Conservation (phyloP, 2,797 vertebrate genomes). For the Todus mexicanus region DNA sequence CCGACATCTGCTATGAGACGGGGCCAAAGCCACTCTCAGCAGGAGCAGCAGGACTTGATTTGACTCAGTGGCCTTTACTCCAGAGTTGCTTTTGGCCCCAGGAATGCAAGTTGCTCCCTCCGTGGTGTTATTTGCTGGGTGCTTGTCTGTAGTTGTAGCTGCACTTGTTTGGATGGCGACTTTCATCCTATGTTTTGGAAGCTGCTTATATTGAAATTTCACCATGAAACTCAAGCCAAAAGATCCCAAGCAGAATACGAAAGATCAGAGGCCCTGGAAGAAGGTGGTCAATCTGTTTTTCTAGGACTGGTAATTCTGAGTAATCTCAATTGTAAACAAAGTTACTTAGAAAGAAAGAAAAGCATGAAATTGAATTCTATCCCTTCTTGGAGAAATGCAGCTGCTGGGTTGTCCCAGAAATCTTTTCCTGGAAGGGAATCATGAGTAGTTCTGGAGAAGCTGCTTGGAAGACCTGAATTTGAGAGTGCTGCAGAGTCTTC, state of each 20-base stretch:
- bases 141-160: background rate
- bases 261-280: constrained; percentile 41
- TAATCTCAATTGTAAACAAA: constrained; percentile 57
- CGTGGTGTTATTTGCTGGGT: background rate
- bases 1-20: background rate
- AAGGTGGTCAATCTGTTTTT: constrained; percentile 53
- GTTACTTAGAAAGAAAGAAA: background rate
- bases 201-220: background rate
- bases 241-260: constrained; percentile 52
- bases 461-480: background rate
- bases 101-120: background rate
- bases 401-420: background rate
- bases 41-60: background rate
- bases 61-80: constrained; percentile 11
- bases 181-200: background rate
- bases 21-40: background rate
- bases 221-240: constrained; percentile 10
- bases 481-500: background rate
- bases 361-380: background rate
- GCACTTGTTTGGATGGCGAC: background rate
- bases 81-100: background rate
- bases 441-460: background rate
- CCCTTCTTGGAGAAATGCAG: background rate
- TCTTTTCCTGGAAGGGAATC: background rate
- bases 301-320: constrained; percentile 43